Conservation (phyloP, 1,140 invertebrate species). For the Dufourea novaeangliae region DNA sequence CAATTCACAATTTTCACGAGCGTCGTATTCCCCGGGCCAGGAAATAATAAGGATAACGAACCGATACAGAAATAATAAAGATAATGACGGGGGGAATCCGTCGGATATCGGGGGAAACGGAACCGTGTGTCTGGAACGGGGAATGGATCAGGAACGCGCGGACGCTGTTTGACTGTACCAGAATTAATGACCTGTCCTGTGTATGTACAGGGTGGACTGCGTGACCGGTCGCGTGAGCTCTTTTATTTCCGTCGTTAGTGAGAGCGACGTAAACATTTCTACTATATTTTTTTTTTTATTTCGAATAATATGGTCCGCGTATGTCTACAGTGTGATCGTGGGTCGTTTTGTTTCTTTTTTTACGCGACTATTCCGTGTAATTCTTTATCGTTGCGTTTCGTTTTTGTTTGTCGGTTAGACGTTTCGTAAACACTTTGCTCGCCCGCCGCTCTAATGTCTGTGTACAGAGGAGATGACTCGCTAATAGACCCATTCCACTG, state of each 20-base stretch:
- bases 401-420: no score
- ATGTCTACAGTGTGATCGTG: no score
- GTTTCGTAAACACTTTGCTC: neutral
- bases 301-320: neutral
- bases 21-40: conserved; percentile 1
- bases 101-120: conserved; percentile 3
- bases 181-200: conserved; percentile 58
- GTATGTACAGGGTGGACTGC: neutral
- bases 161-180: conserved; percentile 57
- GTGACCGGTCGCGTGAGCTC: neutral
- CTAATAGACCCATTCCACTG: neutral
- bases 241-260: neutral
- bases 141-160: conserved; percentile 45
- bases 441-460: neutral
- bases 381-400: no score
- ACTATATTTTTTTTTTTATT: neutral
- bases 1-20: conserved; percentile 33
- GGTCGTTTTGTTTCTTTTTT: neutral
- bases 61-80: conserved; percentile 59
- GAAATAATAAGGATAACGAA: conserved; percentile 65
- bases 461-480: neutral
- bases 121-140: neutral
- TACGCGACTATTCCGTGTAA: no score
- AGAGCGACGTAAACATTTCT: neutral
- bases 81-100: conserved; percentile 50